Evolutionary conservation across 2,113 vertebrate genomes (phyloP).

Genomic region (Xenopus borealis): DNA sequence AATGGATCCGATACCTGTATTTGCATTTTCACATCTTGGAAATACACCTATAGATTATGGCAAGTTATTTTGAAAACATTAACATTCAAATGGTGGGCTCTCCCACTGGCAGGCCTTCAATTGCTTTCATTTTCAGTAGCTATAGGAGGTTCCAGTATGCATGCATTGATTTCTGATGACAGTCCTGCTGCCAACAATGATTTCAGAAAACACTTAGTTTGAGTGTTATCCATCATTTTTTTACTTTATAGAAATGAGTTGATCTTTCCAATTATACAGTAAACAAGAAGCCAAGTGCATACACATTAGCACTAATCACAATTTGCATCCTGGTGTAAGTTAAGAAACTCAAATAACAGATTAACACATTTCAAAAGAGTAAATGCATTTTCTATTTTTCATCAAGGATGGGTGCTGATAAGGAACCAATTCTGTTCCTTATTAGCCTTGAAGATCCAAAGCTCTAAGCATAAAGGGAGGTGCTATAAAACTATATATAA

Average conservation of each 20-base stretch:
- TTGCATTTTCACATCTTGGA: too few relatives aligned
- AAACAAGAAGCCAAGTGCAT: conserved; percentile 25
- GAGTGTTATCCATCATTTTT: not conserved
- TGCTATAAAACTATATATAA: conserved; percentile 33
- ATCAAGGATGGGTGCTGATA: conserved; percentile 23
- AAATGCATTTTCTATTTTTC: conserved; percentile 23
- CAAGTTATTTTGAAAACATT: too few relatives aligned
- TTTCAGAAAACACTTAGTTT: too few relatives aligned
- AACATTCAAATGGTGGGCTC: too few relatives aligned
- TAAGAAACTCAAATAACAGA: conserved; percentile 27
- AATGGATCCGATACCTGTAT: too few relatives aligned
- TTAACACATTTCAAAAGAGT: conserved; percentile 6
- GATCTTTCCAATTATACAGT: not conserved
- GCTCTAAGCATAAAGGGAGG: conserved; percentile 15
- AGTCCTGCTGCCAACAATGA: too few relatives aligned
- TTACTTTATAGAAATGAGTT: not conserved
- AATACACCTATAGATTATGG: too few relatives aligned
- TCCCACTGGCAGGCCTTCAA: too few relatives aligned
- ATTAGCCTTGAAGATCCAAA: conserved; percentile 1
- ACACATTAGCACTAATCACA: conserved; percentile 39
- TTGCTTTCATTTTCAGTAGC: too few relatives aligned
- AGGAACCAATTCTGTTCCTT: conserved; percentile 21
- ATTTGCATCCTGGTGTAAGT: conserved; percentile 15
- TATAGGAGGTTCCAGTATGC: too few relatives aligned
- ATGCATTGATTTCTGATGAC: too few relatives aligned